phyloP scores from a whole-genome alignment of 2,888 invertebrate genomes.

The Venusia cambrica region DNA sequence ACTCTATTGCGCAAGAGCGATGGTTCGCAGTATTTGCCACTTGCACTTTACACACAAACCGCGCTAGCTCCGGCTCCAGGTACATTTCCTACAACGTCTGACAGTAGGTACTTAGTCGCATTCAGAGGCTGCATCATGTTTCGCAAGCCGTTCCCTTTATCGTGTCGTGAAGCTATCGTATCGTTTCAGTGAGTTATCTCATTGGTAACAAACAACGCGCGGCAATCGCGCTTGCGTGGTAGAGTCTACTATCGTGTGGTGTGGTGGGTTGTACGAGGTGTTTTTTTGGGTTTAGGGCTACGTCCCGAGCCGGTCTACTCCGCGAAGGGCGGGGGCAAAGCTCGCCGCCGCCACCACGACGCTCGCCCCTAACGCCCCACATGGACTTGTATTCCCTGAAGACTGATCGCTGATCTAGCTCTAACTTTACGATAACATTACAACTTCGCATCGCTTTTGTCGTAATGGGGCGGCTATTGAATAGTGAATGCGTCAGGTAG shows the following conservation, averaged over 20 bases:
- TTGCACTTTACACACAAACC: too few relatives aligned
- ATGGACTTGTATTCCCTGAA: slow-evolving; percentile 46
- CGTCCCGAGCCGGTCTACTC: slow-evolving; percentile 36
- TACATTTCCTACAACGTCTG: too few relatives aligned
- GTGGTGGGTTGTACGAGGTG: slow-evolving; percentile 40
- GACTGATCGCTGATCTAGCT: slow-evolving; percentile 37
- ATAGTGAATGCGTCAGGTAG: too few relatives aligned
- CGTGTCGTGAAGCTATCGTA: too few relatives aligned
- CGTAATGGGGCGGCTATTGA: not conserved
- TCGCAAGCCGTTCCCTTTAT: too few relatives aligned
- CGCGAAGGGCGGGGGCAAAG: slow-evolving; percentile 26
- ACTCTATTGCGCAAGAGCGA: slow-evolving; percentile 12
- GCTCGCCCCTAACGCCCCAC: slow-evolving; percentile 27
- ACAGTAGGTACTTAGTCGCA: too few relatives aligned
- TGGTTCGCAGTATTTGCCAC: too few relatives aligned
- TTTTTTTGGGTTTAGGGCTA: slow-evolving; percentile 50
- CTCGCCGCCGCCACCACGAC: slow-evolving; percentile 31
- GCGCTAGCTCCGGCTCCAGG: too few relatives aligned
- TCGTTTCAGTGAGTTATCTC: too few relatives aligned
- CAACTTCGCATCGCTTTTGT: slow-evolving; percentile 12
- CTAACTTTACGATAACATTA: slow-evolving; percentile 19
- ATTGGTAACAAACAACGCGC: too few relatives aligned
- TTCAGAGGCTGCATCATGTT: too few relatives aligned
- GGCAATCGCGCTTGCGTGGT: slow-evolving; percentile 12
- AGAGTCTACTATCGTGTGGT: slow-evolving; percentile 19